These are phyloP conservation scores for Oplegnathus fasciatus DNA, from an alignment of 2,113 vertebrate species.

Conservation along the genomic window DNA sequence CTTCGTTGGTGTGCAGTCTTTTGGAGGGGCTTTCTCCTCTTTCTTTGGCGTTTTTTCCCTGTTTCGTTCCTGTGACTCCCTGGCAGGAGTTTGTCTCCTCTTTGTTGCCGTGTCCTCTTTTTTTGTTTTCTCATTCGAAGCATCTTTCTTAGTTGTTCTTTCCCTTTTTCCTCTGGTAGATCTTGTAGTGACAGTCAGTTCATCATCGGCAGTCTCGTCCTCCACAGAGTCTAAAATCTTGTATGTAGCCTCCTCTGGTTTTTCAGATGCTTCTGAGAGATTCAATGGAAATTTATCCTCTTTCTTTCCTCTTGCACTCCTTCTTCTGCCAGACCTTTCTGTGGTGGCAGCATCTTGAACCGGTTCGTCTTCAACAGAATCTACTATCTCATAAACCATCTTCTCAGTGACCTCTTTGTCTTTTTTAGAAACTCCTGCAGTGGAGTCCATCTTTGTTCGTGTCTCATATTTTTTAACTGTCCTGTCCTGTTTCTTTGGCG, in stretches of 20 bases:
- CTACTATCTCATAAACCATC: slow-evolving; percentile 31
- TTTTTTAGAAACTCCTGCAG: neutral
- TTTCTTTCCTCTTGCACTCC: slow-evolving; percentile 50
- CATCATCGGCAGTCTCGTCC: neutral
- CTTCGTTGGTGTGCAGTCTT: slow-evolving; percentile 16
- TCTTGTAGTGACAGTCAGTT: neutral
- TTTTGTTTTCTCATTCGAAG: neutral
- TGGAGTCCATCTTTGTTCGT: neutral
- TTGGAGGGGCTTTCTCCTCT: neutral
- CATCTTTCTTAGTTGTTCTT: neutral
- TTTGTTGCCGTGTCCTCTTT: slow-evolving; percentile 21
- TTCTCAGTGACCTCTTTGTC: slow-evolving; percentile 37
- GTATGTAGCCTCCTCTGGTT: slow-evolving; percentile 25
- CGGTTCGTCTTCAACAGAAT: slow-evolving; percentile 52
- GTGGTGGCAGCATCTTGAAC: neutral
- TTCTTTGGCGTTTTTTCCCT: neutral
- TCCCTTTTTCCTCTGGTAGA: slow-evolving; percentile 56
- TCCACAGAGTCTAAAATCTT: slow-evolving; percentile 66
- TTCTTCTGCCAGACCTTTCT: slow-evolving; percentile 27
- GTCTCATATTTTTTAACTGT: slow-evolving; percentile 9
- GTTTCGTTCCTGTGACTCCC: slow-evolving; percentile 41
- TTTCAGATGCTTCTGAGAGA: neutral
- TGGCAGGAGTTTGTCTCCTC: slow-evolving; percentile 33
- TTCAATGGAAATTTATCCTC: slow-evolving; percentile 14
- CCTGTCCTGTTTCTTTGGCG: slow-evolving; percentile 32